These are phyloP conservation scores for Drosophila pruinosa DNA, from an alignment of 1,140 invertebrate genomes.

Conservation along the genomic window DNA sequence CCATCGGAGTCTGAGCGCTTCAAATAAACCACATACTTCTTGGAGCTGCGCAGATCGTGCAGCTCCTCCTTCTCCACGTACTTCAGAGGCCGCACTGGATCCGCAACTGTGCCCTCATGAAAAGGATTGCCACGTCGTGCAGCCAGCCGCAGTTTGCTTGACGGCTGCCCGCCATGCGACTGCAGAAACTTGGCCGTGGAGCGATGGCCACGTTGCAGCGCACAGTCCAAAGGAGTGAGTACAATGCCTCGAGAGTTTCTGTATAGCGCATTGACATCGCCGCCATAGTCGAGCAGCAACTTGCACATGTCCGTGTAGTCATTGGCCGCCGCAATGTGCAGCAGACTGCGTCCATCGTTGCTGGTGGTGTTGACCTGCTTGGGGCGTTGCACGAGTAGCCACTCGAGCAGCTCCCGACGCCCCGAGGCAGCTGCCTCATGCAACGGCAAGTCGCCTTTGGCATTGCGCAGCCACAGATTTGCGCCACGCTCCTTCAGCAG, in stretches of 20 bases:
- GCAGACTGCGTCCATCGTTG: slow-evolving; percentile 94
- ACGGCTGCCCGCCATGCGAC: slow-evolving; percentile 93
- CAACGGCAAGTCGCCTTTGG: slow-evolving; percentile 94
- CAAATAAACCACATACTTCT: slow-evolving; percentile 77
- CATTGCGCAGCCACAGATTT: slow-evolving; percentile 96
- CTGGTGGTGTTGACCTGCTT: slow-evolving; percentile 94
- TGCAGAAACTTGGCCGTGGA: slow-evolving; percentile 97
- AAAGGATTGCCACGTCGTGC: slow-evolving; percentile 75
- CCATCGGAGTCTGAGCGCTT: slow-evolving; percentile 70
- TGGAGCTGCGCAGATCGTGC: slow-evolving; percentile 72
- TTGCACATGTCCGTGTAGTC: slow-evolving; percentile 98
- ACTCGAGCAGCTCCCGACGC: slow-evolving; percentile 92
- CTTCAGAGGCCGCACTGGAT: slow-evolving; percentile 71
- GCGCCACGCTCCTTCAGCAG: slow-evolving; percentile 89
- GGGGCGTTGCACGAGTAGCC: slow-evolving; percentile 92
- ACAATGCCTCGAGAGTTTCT: slow-evolving; percentile 91
- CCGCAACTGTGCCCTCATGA: slow-evolving; percentile 59
- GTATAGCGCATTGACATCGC: slow-evolving; percentile 92
- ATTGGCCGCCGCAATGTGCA: slow-evolving; percentile 97
- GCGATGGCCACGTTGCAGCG: slow-evolving; percentile 91
- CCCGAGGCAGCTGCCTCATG: slow-evolving; percentile 98
- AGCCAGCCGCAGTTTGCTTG: slow-evolving; percentile 85
- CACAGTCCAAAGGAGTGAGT: slow-evolving; percentile 95
- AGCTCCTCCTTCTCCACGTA: slow-evolving; percentile 80
- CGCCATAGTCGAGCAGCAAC: slow-evolving; percentile 91